Evolutionary conservation across 2,888 invertebrate species (phyloP).

Genomic region (Polia nebulosa): DNA sequence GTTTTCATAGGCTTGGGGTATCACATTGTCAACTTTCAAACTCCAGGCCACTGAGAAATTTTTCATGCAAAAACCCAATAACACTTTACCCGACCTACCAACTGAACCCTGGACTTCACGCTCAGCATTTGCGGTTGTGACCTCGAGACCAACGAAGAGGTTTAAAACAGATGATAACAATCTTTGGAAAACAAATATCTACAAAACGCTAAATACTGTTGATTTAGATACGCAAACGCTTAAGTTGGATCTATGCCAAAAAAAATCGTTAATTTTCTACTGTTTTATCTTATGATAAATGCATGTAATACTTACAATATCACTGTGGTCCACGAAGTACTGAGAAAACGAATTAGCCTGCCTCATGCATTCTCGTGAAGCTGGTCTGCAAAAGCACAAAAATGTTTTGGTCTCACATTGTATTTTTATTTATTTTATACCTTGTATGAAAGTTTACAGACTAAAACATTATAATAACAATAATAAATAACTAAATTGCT

Average conservation of each 20-base stretch:
- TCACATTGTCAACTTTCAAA: not conserved
- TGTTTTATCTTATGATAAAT: not conserved
- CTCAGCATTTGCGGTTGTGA: not conserved
- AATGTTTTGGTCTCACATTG: not conserved
- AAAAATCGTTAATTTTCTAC: constrained; percentile 12
- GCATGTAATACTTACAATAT: constrained; percentile 23
- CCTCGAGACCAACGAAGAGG: not conserved
- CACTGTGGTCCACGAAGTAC: too few species aligned
- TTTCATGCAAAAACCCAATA: not conserved
- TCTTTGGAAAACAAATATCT: constrained; percentile 2
- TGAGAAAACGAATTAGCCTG: constrained; percentile 31
- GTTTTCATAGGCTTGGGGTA: not conserved
- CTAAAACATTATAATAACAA: too few species aligned
- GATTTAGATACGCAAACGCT: constrained; percentile 20
- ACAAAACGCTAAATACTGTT: not conserved
- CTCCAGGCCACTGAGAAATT: not conserved
- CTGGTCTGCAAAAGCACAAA: constrained; percentile 66
- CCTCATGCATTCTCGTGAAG: constrained; percentile 61
- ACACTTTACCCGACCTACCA: not conserved
- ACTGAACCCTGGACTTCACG: not conserved
- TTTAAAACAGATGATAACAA: constrained; percentile 5
- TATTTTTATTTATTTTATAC: too few species aligned
- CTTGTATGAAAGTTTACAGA: too few species aligned
- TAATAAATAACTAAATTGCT: too few species aligned
- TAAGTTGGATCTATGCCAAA: constrained; percentile 42